Evolutionary conservation across 1,140 invertebrate genomes (phyloP), one percentile per base, ranked within the genome.

Genomic region (Monochamus saltuarius): DNA sequence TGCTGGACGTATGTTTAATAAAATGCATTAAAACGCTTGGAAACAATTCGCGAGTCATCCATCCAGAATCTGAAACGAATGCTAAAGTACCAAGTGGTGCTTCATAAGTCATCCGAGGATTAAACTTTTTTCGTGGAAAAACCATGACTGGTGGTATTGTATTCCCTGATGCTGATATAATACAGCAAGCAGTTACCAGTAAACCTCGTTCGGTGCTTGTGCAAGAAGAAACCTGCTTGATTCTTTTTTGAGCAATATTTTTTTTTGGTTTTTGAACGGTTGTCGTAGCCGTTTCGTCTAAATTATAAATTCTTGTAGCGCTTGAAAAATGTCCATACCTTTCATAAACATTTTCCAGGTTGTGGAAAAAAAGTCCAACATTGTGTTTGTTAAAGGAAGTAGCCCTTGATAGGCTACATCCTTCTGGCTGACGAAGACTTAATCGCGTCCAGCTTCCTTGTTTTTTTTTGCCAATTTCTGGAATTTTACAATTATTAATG

Each of bases 141-240:
- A n/a, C n/a, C n/a, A 78, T 62, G 22, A 70, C 67, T 39, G 75
- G 75, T 17, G 76, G 76, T 29, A 77, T 39, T 11, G 60, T 62
- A 64, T 72, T 73, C 40, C 75, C 73, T 61, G 13, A 56, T 19
- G 74, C 76, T 40, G 63, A 72, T 37, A 76, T 67, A 51, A 69
- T 66, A 50, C 66, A 74, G 52, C 69, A 72, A 13, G 73, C 66
- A 38, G 76, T 78, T 7, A 76, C 71, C 4, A 76, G 52, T 45
- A 50, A 52, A 8, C 73, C 73, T 34, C 73, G 61, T 62, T 78
- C 72, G 37, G 63, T 65, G 53, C 65, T 71, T 29, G 62, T 70
- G 14, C 67, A 55, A 57, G 65, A 47, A 11, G 69, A 72, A 16
- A 77, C 69, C 65, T 76, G 75, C 29, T 75, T 77, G 14, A 56